Conservation (phyloP, 1,140 invertebrate species). For the Trachymyrmex cornetzi region DNA sequence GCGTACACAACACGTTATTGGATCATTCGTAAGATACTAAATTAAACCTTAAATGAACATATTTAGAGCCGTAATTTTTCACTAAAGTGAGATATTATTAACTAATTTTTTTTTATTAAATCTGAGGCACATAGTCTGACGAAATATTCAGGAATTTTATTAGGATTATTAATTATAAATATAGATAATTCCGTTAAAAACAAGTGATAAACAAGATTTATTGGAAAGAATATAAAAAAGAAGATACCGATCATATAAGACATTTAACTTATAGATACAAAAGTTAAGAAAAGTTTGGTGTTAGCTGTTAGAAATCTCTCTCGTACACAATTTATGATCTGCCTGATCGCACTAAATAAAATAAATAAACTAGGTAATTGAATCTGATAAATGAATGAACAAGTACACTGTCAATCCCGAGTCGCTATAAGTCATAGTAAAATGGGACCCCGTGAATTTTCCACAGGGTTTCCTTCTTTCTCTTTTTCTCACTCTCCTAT, state of each 20-base stretch:
- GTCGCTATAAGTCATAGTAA: slow-evolving; percentile 14
- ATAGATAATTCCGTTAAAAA: slow-evolving; percentile 1
- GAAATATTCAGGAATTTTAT: slow-evolving; percentile 15
- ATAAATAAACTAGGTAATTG: slow-evolving; percentile 48
- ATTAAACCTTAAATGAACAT: background rate
- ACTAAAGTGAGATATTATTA: background rate
- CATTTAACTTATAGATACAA: slow-evolving; percentile 79
- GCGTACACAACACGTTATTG: slow-evolving; percentile 60
- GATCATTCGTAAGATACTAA: slow-evolving; percentile 28
- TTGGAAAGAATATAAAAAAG: slow-evolving; percentile 4
- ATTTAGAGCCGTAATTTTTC: background rate
- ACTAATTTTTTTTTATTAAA: background rate
- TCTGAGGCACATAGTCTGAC: background rate
- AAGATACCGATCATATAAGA: slow-evolving; percentile 61
- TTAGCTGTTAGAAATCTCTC: slow-evolving; percentile 74
- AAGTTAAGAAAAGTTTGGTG: slow-evolving; percentile 80
- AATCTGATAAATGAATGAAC: slow-evolving; percentile 16
- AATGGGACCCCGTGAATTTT: slow-evolving; percentile 6
- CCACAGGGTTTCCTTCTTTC: slow-evolving; percentile 11
- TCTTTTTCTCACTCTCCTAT: slow-evolving; percentile 23
- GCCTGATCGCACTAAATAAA: slow-evolving; percentile 53
- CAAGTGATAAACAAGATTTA: slow-evolving; percentile 34
- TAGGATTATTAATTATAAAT: slow-evolving; percentile 21
- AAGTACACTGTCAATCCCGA: slow-evolving; percentile 2
- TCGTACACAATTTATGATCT: slow-evolving; percentile 67